phyloP scores from a whole-genome alignment of 2,113 vertebrate genomes.

The Rhineura floridana region DNA sequence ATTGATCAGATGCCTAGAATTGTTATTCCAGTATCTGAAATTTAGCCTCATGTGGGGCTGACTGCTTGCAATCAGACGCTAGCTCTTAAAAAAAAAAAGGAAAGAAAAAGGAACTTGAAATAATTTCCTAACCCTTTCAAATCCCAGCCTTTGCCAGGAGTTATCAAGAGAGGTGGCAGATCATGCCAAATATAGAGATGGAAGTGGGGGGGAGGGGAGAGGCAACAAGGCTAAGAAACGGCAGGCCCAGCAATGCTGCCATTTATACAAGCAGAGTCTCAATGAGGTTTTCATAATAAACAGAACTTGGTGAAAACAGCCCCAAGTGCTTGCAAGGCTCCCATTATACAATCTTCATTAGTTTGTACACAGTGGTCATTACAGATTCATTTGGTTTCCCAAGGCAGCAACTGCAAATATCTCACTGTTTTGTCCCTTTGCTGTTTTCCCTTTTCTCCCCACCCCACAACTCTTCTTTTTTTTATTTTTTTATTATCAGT shows the following conservation, averaged over 20 bases:
- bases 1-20: not conserved
- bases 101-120: not conserved
- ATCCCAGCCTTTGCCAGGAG: not conserved
- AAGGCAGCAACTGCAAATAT: constrained; percentile 68
- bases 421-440: constrained; percentile 60
- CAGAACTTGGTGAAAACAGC: constrained; percentile 14
- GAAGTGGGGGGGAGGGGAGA: not conserved
- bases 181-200: not conserved
- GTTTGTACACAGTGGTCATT: constrained; percentile 72
- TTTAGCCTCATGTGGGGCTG: not conserved
- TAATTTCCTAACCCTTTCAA: not conserved
- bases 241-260: not conserved
- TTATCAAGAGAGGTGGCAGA: not conserved
- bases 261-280: not conserved
- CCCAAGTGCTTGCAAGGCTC: constrained; percentile 58
- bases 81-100: not conserved
- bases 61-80: not conserved
- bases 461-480: not conserved
- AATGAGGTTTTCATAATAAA: not conserved
- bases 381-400: constrained; percentile 72
- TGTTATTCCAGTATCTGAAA: not conserved
- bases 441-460: constrained; percentile 25
- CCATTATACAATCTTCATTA: constrained; percentile 55
- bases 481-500: constrained; percentile 65
- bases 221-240: not conserved